A percentile compares a stretch with the other conserved stretches of the same genome.
These are phyloP conservation scores for Cantharis rustica DNA, from an alignment of 2,888 invertebrate species.

Conservation along the genomic window DNA sequence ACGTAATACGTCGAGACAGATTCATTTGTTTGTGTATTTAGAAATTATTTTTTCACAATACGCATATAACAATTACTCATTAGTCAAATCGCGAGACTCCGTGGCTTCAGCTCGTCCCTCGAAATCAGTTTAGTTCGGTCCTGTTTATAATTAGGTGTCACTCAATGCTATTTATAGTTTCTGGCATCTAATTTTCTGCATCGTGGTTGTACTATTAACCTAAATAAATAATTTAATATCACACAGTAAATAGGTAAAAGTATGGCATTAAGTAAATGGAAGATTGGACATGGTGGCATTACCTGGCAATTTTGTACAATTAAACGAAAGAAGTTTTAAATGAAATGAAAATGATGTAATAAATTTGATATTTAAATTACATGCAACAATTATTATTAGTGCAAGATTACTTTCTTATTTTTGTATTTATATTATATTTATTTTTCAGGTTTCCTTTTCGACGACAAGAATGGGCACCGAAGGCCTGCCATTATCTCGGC, in stretches of 20 bases:
- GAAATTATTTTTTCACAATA: neutral
- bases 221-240: neutral
- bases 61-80: neutral
- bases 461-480: conserved; percentile 45
- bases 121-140: neutral
- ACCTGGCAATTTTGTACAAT: neutral
- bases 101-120: too few relatives aligned
- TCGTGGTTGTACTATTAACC: neutral
- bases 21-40: neutral
- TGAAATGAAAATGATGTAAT: neutral
- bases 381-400: neutral
- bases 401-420: neutral
- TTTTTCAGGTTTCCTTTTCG: conserved; percentile 49
- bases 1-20: neutral
- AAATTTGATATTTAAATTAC: neutral
- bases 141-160: neutral
- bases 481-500: conserved; percentile 51
- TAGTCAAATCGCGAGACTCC: neutral
- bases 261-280: neutral
- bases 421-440: conserved; percentile 4
- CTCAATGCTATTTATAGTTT: neutral
- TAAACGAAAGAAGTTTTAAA: neutral
- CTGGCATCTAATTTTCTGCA: neutral
- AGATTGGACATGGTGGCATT: neutral
- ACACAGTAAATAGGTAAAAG: neutral